Base-by-base conservation (phyloP, 2,888 invertebrate genomes). In the Mesorhabditis belari region DNA sequence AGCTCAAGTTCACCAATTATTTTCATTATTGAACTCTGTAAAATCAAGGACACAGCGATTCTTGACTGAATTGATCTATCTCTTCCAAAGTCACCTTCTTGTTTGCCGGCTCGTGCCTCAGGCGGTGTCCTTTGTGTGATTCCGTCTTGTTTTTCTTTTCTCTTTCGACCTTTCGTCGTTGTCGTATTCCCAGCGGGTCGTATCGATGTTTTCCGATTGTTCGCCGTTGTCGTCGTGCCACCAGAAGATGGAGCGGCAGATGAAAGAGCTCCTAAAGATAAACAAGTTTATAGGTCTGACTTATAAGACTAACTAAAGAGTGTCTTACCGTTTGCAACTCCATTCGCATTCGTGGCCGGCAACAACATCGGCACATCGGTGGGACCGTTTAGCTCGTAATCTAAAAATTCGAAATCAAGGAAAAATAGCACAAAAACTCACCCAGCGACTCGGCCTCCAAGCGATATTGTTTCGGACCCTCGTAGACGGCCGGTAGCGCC, bases 401-500 rank as follows among this genome's bases (percentile, higher is more conserved):
- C 44, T 35, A 2, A 35, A 35, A 35, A n/a, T 17, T 9, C n/a
- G n/a, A n/a, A 35, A 35, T 35, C 12, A 35, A 35, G n/a, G n/a
- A 35, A 17, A 35, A 35, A 35, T 17, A 35, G 12, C 44, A n/a
- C 44, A 35, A 35, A 35, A 9, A n/a, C 51, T 50, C 21, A 50
- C 51, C 51, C 6, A 50, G 12, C n/a, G n/a, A n/a, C 19, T 50
- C 51, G 51, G 17, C 19, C 19, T 50, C 17, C 17, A 57, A 53
- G 44, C 65, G 60, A 35, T 69, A 71, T 53, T 71, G 68, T 25
- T 68, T 67, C 9, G 71, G 71, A 5, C 73, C 73, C 28, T 78
- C 77, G 65, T 77, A 79, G 21, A 67, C 65, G 0, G 74, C 65
- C 19, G 79, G 79, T 49, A 79, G 57, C 24, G 77, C 75, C 56